Conservation (phyloP, 2,113 vertebrate genomes). For the Entosphenus tridentatus region DNA sequence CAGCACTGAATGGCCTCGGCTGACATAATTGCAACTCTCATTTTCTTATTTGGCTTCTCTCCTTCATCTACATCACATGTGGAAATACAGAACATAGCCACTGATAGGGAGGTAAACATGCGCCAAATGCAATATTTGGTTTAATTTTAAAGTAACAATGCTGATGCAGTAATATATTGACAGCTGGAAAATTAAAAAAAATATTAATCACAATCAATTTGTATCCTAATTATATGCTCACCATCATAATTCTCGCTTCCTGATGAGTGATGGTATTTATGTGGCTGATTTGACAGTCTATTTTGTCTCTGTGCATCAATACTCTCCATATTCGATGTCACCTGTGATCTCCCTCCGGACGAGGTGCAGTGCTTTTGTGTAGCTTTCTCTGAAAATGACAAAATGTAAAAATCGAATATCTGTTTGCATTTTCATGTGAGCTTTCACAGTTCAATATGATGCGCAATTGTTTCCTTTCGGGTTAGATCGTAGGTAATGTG, state of each 20-base stretch:
- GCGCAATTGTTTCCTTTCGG: no score
- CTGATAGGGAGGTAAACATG: neutral
- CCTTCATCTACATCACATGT: constrained; percentile 3
- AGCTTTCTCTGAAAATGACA: neutral
- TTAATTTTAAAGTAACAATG: neutral
- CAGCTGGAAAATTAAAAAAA: neutral
- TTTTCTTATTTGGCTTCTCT: neutral
- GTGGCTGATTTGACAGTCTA: neutral
- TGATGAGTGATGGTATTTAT: neutral
- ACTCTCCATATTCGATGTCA: neutral
- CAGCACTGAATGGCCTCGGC: neutral
- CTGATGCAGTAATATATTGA: no score
- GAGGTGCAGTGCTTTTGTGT: constrained; percentile 3
- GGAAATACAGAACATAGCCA: constrained; percentile 1
- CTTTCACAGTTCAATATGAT: no score
- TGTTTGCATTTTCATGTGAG: no score
- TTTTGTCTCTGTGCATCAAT: neutral
- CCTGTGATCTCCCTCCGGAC: neutral
- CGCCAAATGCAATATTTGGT: neutral
- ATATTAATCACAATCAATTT: neutral
- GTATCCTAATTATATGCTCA: neutral
- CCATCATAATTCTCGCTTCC: neutral
- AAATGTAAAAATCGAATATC: no score
- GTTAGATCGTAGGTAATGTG: no score
- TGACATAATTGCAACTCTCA: neutral